phyloP scores from a whole-genome alignment of 2,113 vertebrate genomes.

The Mobula birostris region DNA sequence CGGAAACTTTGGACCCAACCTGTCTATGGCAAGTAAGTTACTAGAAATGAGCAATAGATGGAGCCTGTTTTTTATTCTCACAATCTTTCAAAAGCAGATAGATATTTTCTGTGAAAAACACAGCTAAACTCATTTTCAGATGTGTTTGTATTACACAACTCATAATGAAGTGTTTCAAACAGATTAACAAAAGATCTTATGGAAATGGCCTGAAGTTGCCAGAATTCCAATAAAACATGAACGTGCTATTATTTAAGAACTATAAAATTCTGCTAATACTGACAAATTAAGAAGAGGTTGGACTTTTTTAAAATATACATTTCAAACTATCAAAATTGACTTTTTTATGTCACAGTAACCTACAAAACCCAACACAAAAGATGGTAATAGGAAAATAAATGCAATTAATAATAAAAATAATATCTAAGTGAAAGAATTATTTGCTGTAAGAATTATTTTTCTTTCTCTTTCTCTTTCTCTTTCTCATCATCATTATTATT shows the following conservation, averaged over 20 bases:
- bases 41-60: background rate
- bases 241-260: background rate
- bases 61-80: background rate
- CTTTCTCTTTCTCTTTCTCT: background rate
- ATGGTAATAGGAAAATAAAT: background rate
- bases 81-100: background rate
- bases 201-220: background rate
- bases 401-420: background rate
- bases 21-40: background rate
- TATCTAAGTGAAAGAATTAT: background rate
- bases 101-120: background rate
- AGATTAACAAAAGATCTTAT: background rate
- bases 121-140: background rate
- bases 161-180: background rate
- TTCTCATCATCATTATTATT: constrained; percentile 8
- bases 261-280: background rate
- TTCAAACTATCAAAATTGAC: background rate
- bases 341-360: background rate
- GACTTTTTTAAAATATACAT: background rate
- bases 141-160: background rate
- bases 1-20: background rate
- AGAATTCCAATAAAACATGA: background rate
- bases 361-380: background rate
- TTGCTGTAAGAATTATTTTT: background rate
- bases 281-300: background rate